These are phyloP conservation scores for Lagopus muta DNA, from an alignment of 2,113 vertebrate species.

Conservation along the genomic window DNA sequence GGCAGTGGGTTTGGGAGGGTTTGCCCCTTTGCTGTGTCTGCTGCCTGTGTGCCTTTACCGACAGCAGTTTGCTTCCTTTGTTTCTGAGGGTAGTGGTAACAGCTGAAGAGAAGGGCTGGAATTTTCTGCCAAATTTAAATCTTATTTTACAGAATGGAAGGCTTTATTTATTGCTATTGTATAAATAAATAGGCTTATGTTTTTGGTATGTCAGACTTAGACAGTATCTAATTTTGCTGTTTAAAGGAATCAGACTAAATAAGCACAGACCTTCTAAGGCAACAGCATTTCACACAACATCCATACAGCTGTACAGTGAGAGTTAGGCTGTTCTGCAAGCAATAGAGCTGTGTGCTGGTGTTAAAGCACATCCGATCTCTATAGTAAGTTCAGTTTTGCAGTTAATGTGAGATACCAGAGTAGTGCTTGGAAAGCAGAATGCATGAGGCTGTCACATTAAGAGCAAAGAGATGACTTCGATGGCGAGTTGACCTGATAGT, in stretches of 20 bases:
- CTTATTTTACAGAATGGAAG: background rate
- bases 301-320: background rate
- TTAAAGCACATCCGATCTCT: background rate
- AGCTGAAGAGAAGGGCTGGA: background rate
- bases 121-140: conserved; percentile 19
- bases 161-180: conserved; percentile 27
- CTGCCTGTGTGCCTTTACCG: background rate
- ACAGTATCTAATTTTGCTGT: conserved; percentile 37
- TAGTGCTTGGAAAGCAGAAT: background rate
- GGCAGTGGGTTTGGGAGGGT: background rate
- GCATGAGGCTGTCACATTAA: fast-evolving
- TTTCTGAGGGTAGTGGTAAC: background rate
- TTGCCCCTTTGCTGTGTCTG: background rate
- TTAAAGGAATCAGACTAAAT: background rate
- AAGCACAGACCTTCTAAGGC: conserved; percentile 21
- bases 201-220: conserved; percentile 41
- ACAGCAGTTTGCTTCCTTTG: background rate
- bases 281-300: background rate
- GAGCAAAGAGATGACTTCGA: background rate
- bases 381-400: background rate
- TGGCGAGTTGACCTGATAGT: too few relatives aligned
- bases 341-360: background rate
- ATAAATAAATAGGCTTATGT: conserved; percentile 14
- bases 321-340: background rate
- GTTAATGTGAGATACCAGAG: background rate